Evolutionary conservation across 2,797 vertebrate genomes (phyloP), one percentile per base, ranked within the genome.

Genomic region (Paguma larvata): DNA sequence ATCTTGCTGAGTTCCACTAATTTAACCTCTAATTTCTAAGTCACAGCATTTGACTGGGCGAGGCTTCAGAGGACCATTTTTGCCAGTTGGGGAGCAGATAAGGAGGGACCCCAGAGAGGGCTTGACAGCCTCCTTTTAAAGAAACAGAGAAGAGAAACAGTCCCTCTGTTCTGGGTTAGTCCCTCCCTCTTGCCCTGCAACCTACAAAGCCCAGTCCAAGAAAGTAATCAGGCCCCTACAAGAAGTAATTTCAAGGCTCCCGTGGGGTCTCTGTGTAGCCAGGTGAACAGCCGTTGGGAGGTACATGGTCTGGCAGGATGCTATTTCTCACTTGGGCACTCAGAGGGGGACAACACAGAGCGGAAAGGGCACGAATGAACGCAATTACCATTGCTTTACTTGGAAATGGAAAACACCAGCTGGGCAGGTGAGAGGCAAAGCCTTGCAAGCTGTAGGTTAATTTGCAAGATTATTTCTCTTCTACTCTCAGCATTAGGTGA

Each of bases 141-240:
- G 84, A 6, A 90, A 46, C 12, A 70, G 46, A 32, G 51, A 23
- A 5, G 13, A 44, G 63, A 70, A 21, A 21, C 15, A 34, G 6
- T 19, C 5, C 19, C 19, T 38, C 41, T 59, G 1, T 34, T 16
- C 25, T 13, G 19, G 9, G 11, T 21, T 21, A 30, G 53, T 79
- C 16, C 92, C 38, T 41, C 16, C 53, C 13, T 13, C 8, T 79
- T 51, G 59, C 19, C 25, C 63, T 82, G 18, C 5, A 84, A 38
- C 30, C 79, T 6, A 51, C 21, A 15, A 88, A 63, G n/a, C 70
- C 15, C 30, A 38, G 30, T 72, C 38, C 41, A 62, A 18, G 32
- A 48, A 95, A 95, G 70, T 51, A 83, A 86, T 92, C 85, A 75
- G 63, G 30, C 70, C 32, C 51, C 82, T 83, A 73, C 32, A 73